Evolutionary conservation across 1,140 invertebrate genomes (phyloP), one percentile per base, ranked within the genome.

Genomic region (Diachasmimorpha longicaudata): DNA sequence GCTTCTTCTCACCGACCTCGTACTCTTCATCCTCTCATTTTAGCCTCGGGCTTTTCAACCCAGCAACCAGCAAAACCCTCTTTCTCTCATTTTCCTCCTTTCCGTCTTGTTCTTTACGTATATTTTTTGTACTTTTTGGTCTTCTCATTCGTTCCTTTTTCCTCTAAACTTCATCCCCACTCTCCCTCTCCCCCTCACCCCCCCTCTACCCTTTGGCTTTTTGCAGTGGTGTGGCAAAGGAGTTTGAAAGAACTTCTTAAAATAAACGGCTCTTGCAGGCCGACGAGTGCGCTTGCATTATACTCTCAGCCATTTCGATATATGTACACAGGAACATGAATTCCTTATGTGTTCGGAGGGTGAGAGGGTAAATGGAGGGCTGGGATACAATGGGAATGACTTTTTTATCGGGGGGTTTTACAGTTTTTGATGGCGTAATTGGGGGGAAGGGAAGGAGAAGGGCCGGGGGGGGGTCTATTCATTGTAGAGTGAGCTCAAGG

Each of bases 181-280:
- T 31, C 31, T 16, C 70, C 69, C 67, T 25, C 42, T 52, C 23
- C 66, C 58, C 75, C 68, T 77, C 70, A 72, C 73, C 74, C 71
- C 66, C 70, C 37, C 67, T 36, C n/a, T 52, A 46, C 5, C 13
- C 58, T 46, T 69, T 68, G 66, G 72, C 68, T 66, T 75, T 77
- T 68, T 63, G 66, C 74, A 42, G 19, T 76, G 79, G 74, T 77
- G 79, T 80, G 67, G 46, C 72, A 73, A 74, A 80, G 48, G 77
- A 84, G 82, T 86, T 85, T 83, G 81, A 85, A 86, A 85, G 84
- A 85, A 85, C 82, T 82, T 78, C 78, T 85, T 85, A 84, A 86
- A 86, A 84, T 86, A 86, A 86, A 86, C 84, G 85, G 79, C 82
- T 77, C 72, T 72, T 48, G 73, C 69, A 55, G 13, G 42, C 73